phyloP scores from a whole-genome alignment of 2,888 invertebrate genomes.

The Stenchaetothrips biformis region DNA sequence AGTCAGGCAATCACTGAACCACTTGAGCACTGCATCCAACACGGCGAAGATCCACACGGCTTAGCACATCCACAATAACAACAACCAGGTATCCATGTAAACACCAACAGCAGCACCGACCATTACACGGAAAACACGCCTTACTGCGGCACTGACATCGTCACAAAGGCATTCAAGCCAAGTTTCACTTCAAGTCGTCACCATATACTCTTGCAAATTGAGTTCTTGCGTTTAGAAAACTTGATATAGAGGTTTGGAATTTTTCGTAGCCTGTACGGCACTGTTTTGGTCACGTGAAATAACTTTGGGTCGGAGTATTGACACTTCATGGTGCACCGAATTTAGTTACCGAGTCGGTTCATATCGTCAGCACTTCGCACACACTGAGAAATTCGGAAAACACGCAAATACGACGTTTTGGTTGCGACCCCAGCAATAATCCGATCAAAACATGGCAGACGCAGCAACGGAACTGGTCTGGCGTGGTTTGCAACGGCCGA shows the following conservation, averaged over 20 bases:
- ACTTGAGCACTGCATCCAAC: not conserved
- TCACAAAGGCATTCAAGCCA: not conserved
- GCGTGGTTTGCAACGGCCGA: conserved; percentile 19
- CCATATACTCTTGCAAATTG: conserved; percentile 8
- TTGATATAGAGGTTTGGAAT: conserved; percentile 20
- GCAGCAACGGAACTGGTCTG: conserved; percentile 13
- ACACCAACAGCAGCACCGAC: not conserved
- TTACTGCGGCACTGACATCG: not conserved
- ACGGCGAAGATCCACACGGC: conserved; percentile 3
- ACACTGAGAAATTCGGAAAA: not conserved
- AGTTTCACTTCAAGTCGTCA: not conserved
- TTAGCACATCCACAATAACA: conserved; percentile 18
- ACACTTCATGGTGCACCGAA: conserved; percentile 19
- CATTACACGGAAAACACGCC: not conserved
- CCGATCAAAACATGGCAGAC: conserved; percentile 24
- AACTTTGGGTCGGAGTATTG: conserved; percentile 20
- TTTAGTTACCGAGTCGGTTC: conserved; percentile 6
- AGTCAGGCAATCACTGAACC: not conserved
- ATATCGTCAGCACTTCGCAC: not conserved
- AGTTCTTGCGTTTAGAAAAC: conserved; percentile 23
- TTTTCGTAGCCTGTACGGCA: conserved; percentile 23
- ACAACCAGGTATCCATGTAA: conserved; percentile 24
- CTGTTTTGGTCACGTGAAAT: conserved; percentile 24
- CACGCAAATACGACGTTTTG: conserved; percentile 6
- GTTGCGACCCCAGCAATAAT: conserved; percentile 4